Conservation (phyloP, 2,888 invertebrate species). For the Leptothorax acervorum region DNA sequence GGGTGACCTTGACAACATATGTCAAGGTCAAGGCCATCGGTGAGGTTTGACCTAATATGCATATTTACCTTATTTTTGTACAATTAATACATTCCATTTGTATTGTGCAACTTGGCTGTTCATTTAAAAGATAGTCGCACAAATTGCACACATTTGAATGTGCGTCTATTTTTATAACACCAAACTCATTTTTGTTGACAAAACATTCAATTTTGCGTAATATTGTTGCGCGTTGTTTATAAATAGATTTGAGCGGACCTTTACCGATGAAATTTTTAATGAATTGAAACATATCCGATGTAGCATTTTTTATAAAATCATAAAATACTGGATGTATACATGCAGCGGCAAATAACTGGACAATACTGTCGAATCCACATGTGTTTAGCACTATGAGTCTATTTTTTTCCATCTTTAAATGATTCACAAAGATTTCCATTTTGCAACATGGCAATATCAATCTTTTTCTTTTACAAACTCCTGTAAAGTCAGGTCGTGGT, state of each 20-base stretch:
- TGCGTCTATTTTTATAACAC: slow-evolving; percentile 5
- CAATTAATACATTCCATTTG: not conserved
- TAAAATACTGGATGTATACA: not conserved
- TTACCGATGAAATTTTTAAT: not conserved
- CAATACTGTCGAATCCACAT: not conserved
- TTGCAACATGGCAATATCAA: not conserved
- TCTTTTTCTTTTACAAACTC: not conserved
- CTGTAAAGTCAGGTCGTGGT: not conserved
- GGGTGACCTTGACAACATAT: no score
- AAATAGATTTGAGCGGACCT: slow-evolving; percentile 11
- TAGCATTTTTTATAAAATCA: not conserved
- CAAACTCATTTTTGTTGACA: not conserved
- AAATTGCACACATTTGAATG: not conserved
- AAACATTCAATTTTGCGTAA: slow-evolving; percentile 7
- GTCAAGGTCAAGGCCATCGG: no score
- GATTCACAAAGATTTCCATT: not conserved
- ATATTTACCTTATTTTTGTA: no score
- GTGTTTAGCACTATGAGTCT: not conserved
- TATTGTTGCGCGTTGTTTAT: slow-evolving; percentile 17
- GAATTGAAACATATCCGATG: not conserved
- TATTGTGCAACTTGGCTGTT: slow-evolving; percentile 14
- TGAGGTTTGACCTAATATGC: no score
- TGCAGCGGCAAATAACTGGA: not conserved
- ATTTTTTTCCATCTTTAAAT: not conserved
- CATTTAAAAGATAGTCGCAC: not conserved